Base-by-base conservation (phyloP, 1,140 invertebrate species). In the Trachelipus rathkii region DNA sequence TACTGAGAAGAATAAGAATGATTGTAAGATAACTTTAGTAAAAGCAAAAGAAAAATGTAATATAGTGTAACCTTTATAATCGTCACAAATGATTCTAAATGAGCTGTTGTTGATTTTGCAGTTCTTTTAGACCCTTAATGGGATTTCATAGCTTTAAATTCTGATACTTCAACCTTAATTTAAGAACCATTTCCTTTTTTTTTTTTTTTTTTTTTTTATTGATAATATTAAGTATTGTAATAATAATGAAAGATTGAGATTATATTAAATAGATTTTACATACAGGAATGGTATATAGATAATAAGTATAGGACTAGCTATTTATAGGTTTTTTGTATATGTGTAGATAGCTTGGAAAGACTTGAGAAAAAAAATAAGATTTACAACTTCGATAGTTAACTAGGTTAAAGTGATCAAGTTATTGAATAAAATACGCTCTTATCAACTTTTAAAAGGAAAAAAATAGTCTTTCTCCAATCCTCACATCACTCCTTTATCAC, bases 331-430 rank as follows among this genome's bases (percentile, higher is more conserved):
- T 33, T 60, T 60, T 60, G 50, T 60, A 60, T 60, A 60, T 60
- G 50, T 60, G 50, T 60, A 60, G 50, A 60, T 60, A 60, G 50
- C 19, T 60, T 60, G 11, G 19, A 60, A 60, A 13, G 50, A 60
- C 50, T 60, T 60, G 8, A 60, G 33, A 33, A 6, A 33, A 33
- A 33, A 33, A 33, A 33, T 33, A 33, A 33, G 33, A 33, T 3
- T 33, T 33, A 33, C 33, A 33, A 33, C 33, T 33, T 33, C 33
- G 33, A 33, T 8, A 60, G 1, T 60, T 19, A n/a, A n/a, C n/a
- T n/a, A 15, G 11, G 19, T 19, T 60, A 13, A 60, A 60, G 50
- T 60, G 8, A 2, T 60, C 1, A 13, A 60, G 19, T 3, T 19
- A 13, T 60, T 15, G 19, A 60, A 19, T 60, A 60, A 60, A 15